phyloP scores from a whole-genome alignment of 2,888 invertebrate genomes.

The Agrotis ipsilon region DNA sequence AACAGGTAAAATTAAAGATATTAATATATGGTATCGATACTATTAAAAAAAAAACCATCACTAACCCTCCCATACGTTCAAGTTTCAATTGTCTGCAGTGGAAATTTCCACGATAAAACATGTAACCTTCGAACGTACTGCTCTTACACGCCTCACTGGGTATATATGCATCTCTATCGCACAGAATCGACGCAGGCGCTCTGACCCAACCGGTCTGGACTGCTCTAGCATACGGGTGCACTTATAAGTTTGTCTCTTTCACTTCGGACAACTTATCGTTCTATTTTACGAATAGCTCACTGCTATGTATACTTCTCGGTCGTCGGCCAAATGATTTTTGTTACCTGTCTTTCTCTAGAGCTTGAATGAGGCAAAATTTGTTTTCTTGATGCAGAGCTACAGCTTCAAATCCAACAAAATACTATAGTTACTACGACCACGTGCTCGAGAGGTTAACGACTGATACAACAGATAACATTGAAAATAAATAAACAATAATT shows the following conservation, averaged over 20 bases:
- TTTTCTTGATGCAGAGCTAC: slow-evolving; percentile 89
- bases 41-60: slow-evolving; percentile 66
- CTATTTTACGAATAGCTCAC: slow-evolving; percentile 91
- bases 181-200: slow-evolving; percentile 87
- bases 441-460: slow-evolving; percentile 88
- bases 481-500: slow-evolving; percentile 87
- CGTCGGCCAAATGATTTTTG: slow-evolving; percentile 89
- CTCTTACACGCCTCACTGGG: slow-evolving; percentile 72
- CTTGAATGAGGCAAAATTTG: slow-evolving; percentile 89
- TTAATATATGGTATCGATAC: slow-evolving; percentile 63
- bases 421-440: slow-evolving; percentile 87
- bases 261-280: slow-evolving; percentile 82
- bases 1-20: neutral
- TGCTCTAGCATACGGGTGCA: slow-evolving; percentile 73
- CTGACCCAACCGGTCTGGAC: slow-evolving; percentile 84
- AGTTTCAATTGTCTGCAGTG: slow-evolving; percentile 90
- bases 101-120: slow-evolving; percentile 90
- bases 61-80: slow-evolving; percentile 82
- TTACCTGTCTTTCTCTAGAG: slow-evolving; percentile 91
- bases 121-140: slow-evolving; percentile 84
- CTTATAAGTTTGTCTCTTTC: slow-evolving; percentile 82
- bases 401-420: slow-evolving; percentile 90
- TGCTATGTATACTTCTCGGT: slow-evolving; percentile 91
- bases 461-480: slow-evolving; percentile 87
- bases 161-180: slow-evolving; percentile 79